phyloP scores from a whole-genome alignment of 1,140 invertebrate species.

The Eupristina koningsbergeri region DNA sequence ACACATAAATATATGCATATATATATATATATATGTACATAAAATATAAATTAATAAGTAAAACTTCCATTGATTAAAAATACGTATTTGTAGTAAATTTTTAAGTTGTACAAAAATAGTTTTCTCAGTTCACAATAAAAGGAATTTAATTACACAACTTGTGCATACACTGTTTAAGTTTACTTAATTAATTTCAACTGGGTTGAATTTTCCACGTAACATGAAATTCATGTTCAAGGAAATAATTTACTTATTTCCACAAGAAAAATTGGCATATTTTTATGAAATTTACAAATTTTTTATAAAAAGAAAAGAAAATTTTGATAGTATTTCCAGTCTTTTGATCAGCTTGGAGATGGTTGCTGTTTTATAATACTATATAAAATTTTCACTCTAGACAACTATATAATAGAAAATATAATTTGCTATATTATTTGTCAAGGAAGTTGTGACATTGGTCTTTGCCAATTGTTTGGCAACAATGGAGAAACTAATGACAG shows the following conservation, averaged over 20 bases:
- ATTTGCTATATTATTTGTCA: background rate
- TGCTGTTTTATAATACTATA: background rate
- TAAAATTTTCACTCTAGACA: conserved; percentile 3
- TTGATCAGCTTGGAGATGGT: background rate
- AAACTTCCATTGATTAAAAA: conserved; percentile 1
- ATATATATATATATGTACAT: background rate
- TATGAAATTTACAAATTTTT: background rate
- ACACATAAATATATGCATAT: no score
- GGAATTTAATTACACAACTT: conserved; percentile 10
- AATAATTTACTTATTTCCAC: background rate
- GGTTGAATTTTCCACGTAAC: background rate
- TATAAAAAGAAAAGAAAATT: background rate
- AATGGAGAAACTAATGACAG: conserved; percentile 82
- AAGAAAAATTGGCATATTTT: background rate
- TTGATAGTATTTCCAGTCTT: conserved; percentile 22
- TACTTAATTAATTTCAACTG: background rate
- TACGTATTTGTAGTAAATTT: conserved; percentile 5
- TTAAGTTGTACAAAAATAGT: conserved; percentile 39
- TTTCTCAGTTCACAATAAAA: conserved; percentile 23
- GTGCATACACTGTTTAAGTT: background rate
- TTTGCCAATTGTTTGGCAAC: background rate
- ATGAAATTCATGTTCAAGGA: background rate
- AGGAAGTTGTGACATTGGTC: background rate
- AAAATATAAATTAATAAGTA: background rate
- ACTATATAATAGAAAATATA: background rate